Percentiles rank a stretch among this genome's conserved stretches.
Conservation (phyloP, 2,113 vertebrate genomes). For the Rhinoderma darwinii region DNA sequence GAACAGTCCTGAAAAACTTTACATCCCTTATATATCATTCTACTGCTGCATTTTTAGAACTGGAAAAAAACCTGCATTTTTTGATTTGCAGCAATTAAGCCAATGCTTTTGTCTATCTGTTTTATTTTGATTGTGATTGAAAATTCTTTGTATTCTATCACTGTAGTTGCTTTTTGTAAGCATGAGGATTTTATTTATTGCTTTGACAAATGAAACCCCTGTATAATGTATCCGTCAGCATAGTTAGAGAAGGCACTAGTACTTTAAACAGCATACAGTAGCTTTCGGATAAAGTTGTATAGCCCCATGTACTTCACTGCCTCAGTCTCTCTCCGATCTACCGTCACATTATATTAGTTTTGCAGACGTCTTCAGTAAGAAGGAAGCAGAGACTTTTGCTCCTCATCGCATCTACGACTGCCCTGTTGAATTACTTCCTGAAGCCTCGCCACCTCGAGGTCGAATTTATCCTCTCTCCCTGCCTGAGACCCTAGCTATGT, state of each 20-base stretch:
- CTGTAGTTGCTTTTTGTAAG: conserved; percentile 35
- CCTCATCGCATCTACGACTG: no score
- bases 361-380: no score
- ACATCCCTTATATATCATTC: conserved; percentile 13
- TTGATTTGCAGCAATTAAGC: conserved; percentile 29
- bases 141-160: conserved; percentile 36
- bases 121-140: conserved; percentile 22
- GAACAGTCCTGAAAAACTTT: no score
- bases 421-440: no score
- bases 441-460: no score
- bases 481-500: no score
- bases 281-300: background rate
- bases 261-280: conserved; percentile 16
- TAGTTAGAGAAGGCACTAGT: conserved; percentile 28
- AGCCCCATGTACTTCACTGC: background rate
- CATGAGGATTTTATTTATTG: conserved; percentile 41
- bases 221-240: conserved; percentile 26
- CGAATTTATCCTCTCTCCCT: no score
- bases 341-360: no score
- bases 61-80: background rate
- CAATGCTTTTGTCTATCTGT: conserved; percentile 1
- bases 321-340: no score
- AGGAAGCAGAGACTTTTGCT: no score
- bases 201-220: conserved; percentile 29
- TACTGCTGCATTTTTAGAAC: background rate